Percentiles rank a stretch among this genome's conserved stretches.
Conservation (phyloP, 1,140 invertebrate genomes). For the Grapholita molesta region DNA sequence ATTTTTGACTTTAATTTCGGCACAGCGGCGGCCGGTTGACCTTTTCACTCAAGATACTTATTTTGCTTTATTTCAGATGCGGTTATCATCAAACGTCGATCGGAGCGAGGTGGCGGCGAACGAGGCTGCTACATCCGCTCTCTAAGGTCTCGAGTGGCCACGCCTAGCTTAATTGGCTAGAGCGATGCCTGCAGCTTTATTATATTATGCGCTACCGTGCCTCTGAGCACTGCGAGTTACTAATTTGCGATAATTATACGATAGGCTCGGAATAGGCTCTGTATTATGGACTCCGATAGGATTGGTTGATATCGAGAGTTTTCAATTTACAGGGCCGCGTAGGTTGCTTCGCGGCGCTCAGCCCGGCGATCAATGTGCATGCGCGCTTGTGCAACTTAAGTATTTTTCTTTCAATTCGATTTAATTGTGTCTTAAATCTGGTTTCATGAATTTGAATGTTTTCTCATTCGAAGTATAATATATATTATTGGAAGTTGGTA, state of each 20-base stretch:
- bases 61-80: constrained; percentile 53
- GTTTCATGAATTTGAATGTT: no score
- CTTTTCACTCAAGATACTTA: constrained; percentile 64
- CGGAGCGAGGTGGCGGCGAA: constrained; percentile 50
- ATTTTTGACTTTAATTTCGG: constrained; percentile 65
- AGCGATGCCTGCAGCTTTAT: constrained; percentile 48
- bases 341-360: not conserved
- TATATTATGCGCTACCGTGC: constrained; percentile 46
- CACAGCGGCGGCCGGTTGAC: constrained; percentile 53
- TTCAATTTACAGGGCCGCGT: constrained; percentile 8
- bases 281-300: constrained; percentile 5
- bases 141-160: constrained; percentile 63
- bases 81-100: constrained; percentile 67
- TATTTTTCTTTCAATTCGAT: not conserved
- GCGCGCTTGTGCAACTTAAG: not conserved
- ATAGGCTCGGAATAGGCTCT: constrained; percentile 16
- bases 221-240: constrained; percentile 43
- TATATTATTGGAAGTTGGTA: no score
- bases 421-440: no score
- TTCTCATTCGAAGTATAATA: no score
- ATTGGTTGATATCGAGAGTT: constrained; percentile 2
- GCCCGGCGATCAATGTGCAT: not conserved
- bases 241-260: constrained; percentile 18
- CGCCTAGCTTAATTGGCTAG: constrained; percentile 58
- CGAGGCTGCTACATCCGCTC: constrained; percentile 71